A percentile compares a stretch with the other conserved stretches of the same genome.
Conservation (phyloP, 2,888 invertebrate species). For the Cephus spinipes region DNA sequence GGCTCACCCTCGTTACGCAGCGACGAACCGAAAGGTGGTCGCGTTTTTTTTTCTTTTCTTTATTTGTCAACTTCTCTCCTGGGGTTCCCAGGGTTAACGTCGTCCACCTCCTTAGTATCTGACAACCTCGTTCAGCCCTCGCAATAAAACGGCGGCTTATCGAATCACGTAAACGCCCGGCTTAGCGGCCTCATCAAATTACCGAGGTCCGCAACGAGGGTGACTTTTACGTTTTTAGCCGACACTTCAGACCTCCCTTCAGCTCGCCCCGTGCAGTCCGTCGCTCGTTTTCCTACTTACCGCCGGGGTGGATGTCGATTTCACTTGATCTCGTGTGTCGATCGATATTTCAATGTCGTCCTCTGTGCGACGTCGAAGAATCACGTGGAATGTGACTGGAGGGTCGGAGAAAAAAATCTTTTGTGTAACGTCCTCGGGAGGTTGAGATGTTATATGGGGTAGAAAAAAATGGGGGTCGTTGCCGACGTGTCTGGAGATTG, state of each 20-base stretch:
- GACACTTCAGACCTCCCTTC: background rate
- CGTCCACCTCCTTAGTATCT: background rate
- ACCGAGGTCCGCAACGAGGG: slow-evolving; percentile 11
- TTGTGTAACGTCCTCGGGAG: background rate
- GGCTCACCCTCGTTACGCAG: background rate
- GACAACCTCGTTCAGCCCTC: background rate
- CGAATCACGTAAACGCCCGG: slow-evolving; percentile 33
- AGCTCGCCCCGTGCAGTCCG: background rate
- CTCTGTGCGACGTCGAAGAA: background rate
- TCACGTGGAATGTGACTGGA: background rate
- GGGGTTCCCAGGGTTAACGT: background rate
- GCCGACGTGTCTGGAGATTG: background rate
- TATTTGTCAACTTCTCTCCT: background rate
- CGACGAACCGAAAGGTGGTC: background rate
- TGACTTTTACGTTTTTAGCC: background rate
- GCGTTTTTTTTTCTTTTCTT: background rate
- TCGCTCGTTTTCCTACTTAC: background rate
- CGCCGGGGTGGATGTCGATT: background rate
- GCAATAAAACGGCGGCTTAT: slow-evolving; percentile 27
- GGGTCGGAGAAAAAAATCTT: background rate
- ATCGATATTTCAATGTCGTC: background rate
- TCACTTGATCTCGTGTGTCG: background rate
- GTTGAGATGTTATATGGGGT: background rate
- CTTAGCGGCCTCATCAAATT: slow-evolving; percentile 32
- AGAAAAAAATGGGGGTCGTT: background rate